Conservation (phyloP, 2,888 invertebrate species). For the Mesochorus sp. region DNA sequence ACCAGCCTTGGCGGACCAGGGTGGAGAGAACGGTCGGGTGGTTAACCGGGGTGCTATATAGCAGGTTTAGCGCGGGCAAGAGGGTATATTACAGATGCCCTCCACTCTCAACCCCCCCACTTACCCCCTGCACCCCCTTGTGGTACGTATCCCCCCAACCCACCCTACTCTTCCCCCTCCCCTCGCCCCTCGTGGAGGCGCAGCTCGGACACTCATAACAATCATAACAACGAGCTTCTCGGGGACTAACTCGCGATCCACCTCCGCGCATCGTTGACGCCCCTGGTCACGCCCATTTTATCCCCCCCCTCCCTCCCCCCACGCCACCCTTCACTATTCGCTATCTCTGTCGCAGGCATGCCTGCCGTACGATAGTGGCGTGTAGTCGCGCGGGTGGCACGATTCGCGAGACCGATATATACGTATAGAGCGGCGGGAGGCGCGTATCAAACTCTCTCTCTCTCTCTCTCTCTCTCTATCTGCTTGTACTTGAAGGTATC, state of each 20-base stretch:
- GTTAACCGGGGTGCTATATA: slow-evolving; percentile 47
- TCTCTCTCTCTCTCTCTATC: background rate
- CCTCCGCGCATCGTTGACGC: slow-evolving; percentile 81
- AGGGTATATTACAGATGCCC: slow-evolving; percentile 63
- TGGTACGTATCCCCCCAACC: slow-evolving; percentile 23
- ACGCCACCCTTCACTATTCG: background rate
- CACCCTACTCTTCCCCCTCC: slow-evolving; percentile 20
- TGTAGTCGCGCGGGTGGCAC: slow-evolving; percentile 40
- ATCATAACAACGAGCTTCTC: slow-evolving; percentile 80
- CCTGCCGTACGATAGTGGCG: slow-evolving; percentile 31
- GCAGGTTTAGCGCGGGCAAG: slow-evolving; percentile 42
- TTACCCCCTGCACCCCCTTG: slow-evolving; percentile 21
- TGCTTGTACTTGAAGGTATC: background rate
- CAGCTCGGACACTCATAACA: slow-evolving; percentile 81
- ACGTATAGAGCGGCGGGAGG: slow-evolving; percentile 42
- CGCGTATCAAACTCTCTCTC: slow-evolving; percentile 3
- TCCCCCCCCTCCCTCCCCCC: slow-evolving; percentile 63
- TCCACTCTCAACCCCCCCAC: slow-evolving; percentile 17
- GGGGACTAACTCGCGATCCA: slow-evolving; percentile 80
- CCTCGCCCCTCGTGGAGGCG: slow-evolving; percentile 69
- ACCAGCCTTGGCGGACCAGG: slow-evolving; percentile 33
- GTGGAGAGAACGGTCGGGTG: slow-evolving; percentile 44
- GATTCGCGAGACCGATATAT: slow-evolving; percentile 13
- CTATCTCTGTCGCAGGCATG: background rate
- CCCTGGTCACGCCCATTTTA: slow-evolving; percentile 73